Conservation (phyloP, 2,888 invertebrate genomes). For the Caenorhabditis sp. region DNA sequence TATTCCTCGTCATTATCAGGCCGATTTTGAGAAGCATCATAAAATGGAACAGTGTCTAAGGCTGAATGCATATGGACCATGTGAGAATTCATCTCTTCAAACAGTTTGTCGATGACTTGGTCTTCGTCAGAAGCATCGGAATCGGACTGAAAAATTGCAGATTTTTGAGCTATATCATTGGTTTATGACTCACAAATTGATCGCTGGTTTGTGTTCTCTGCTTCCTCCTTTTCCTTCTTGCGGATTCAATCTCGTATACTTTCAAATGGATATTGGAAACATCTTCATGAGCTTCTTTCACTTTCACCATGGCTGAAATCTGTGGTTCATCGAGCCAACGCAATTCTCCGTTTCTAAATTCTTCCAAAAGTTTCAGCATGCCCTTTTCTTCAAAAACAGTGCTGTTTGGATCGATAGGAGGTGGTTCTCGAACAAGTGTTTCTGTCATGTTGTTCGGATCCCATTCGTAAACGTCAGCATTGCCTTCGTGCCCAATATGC, state of each 20-base stretch:
- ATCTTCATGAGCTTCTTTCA: constrained; percentile 72
- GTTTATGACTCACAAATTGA: too few species aligned
- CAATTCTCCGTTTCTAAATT: constrained; percentile 71
- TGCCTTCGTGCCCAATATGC: constrained; percentile 66
- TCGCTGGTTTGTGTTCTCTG: not conserved
- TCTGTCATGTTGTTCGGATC: constrained; percentile 66
- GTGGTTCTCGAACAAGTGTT: constrained; percentile 62
- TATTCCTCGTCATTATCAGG: constrained; percentile 57
- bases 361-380: constrained; percentile 66
- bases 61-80: constrained; percentile 63
- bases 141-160: constrained; percentile 43
- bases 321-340: constrained; percentile 69
- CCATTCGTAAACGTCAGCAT: constrained; percentile 70
- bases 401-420: constrained; percentile 30
- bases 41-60: constrained; percentile 63
- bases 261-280: constrained; percentile 69
- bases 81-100: constrained; percentile 56
- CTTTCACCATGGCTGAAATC: constrained; percentile 63
- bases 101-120: constrained; percentile 46
- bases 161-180: not conserved
- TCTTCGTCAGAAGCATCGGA: constrained; percentile 57
- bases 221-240: constrained; percentile 23
- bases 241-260: constrained; percentile 59
- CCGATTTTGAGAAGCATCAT: constrained; percentile 54
- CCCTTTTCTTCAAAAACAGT: constrained; percentile 60